A percentile compares a stretch with the other conserved stretches of the same genome.
phyloP scores from a whole-genome alignment of 1,140 invertebrate species.

The Diabrotica undecimpunctata region DNA sequence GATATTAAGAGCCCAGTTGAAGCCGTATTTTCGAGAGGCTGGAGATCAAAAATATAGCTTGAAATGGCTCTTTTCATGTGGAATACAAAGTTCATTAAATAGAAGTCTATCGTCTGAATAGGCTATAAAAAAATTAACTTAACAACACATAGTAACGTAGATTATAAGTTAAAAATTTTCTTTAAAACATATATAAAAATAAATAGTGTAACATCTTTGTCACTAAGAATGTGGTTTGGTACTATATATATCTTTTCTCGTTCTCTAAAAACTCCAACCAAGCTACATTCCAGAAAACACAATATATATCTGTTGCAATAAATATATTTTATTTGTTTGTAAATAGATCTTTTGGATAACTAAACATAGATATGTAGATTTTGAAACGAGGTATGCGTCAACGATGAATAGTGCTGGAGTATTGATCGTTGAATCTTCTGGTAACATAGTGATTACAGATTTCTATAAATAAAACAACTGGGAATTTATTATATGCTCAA shows the following conservation, averaged over 20 bases:
- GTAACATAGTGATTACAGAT: too few species aligned
- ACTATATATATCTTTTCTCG: background rate
- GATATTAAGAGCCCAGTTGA: conserved; percentile 9
- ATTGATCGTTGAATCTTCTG: too few species aligned
- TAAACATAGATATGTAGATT: too few species aligned
- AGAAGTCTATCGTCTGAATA: too few species aligned
- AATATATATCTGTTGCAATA: background rate
- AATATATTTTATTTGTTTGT: background rate
- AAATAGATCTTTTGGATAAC: too few species aligned
- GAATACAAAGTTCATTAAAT: too few species aligned
- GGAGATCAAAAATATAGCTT: conserved; percentile 31
- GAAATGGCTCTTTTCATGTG: background rate
- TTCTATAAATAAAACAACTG: too few species aligned
- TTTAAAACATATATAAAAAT: conserved; percentile 6
- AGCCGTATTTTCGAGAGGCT: conserved; percentile 36
- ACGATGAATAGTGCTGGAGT: too few species aligned
- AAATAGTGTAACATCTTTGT: background rate
- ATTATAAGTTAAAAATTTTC: background rate
- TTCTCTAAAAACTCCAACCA: background rate
- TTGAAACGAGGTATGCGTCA: too few species aligned
- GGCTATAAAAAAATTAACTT: too few species aligned
- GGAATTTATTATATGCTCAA: too few species aligned
- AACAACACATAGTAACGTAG: background rate
- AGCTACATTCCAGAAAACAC: conserved; percentile 2
- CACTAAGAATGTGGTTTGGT: background rate